These are phyloP conservation scores for Palythoa caribaeorum DNA, from an alignment of 92 coral and sea anemone species.

Conservation along the genomic window DNA sequence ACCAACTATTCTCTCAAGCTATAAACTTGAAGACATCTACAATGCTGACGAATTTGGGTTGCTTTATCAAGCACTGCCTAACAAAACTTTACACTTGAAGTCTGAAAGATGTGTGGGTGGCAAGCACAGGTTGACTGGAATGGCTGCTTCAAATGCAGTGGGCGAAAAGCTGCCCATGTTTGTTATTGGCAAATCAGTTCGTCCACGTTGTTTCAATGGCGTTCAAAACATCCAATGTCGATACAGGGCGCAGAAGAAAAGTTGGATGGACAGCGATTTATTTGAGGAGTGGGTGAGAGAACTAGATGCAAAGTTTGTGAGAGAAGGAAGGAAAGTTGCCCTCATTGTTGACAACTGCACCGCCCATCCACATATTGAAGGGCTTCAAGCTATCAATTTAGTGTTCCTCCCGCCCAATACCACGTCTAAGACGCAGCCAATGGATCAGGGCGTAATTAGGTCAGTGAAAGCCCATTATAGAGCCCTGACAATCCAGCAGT, in stretches of 20 bases:
- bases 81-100: too few relatives aligned
- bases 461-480: neutral
- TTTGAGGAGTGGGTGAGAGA: constrained; percentile 6
- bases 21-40: neutral
- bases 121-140: neutral
- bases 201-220: constrained; percentile 58
- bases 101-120: too few relatives aligned
- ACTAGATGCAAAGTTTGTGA: neutral
- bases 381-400: neutral
- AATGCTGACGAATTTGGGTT: neutral
- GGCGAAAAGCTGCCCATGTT: neutral
- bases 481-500: neutral
- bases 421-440: neutral
- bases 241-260: constrained; percentile 19
- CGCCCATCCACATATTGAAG: neutral
- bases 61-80: too few relatives aligned
- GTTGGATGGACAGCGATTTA: constrained; percentile 33
- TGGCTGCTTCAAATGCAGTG: constrained; percentile 41
- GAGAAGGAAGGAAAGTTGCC: constrained; percentile 54
- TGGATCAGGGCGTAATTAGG: neutral
- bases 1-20: constrained; percentile 23
- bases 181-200: constrained; percentile 13
- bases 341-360: too few relatives aligned
- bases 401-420: neutral
- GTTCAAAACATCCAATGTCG: constrained; percentile 51